A percentile compares a stretch with the other conserved stretches of the same genome.
Conservation (phyloP, 1,140 invertebrate species). For the Mya arenaria region DNA sequence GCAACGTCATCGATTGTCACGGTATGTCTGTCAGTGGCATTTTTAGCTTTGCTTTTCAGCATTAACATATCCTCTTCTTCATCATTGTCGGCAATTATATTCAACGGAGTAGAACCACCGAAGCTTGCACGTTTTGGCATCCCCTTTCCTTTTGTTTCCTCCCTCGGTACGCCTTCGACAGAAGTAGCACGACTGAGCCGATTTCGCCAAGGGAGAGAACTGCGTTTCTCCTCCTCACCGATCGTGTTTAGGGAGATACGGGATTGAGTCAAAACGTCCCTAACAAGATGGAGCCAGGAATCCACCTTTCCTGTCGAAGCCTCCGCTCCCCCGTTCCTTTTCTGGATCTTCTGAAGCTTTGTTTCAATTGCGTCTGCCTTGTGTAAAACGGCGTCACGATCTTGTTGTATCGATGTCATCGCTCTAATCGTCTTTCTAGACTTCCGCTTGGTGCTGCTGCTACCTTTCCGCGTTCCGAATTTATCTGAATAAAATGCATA, state of each 20-base stretch:
- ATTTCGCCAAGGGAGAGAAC: constrained; percentile 58
- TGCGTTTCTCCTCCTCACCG: constrained; percentile 67
- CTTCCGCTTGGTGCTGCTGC: constrained; percentile 63
- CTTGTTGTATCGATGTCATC: constrained; percentile 66
- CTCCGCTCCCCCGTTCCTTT: constrained; percentile 30
- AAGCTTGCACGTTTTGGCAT: constrained; percentile 48
- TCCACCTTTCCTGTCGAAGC: constrained; percentile 55
- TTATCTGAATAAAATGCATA: constrained; percentile 7
- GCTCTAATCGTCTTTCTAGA: constrained; percentile 66
- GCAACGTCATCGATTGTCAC: background rate
- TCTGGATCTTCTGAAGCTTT: constrained; percentile 67
- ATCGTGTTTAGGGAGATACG: constrained; percentile 69
- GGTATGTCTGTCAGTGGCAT: background rate
- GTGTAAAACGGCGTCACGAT: constrained; percentile 64
- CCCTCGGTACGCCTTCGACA: constrained; percentile 50
- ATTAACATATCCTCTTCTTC: constrained; percentile 29
- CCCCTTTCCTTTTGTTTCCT: constrained; percentile 52
- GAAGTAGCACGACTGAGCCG: constrained; percentile 54
- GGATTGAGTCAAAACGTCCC: constrained; percentile 64
- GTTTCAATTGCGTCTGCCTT: constrained; percentile 70
- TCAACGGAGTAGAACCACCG: constrained; percentile 50
- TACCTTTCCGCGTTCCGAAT: constrained; percentile 37
- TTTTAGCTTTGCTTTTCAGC: constrained; percentile 3
- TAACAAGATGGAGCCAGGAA: constrained; percentile 67
- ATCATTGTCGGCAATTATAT: constrained; percentile 62